Conservation (phyloP, 2,797 vertebrate species). For the Mormyrus proboscirostris region DNA sequence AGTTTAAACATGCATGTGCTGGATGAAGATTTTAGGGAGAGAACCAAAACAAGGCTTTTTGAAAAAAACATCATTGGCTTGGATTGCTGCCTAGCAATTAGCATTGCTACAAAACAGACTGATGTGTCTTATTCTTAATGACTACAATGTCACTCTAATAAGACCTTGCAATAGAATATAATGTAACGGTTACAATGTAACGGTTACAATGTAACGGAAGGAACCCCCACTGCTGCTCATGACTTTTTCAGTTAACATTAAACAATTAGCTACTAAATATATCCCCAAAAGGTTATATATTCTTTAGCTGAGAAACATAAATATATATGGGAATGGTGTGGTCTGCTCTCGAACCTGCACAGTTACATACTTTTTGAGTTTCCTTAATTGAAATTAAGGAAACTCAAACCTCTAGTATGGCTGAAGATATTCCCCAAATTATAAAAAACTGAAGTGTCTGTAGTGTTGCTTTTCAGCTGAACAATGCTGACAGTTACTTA, state of each 20-base stretch:
- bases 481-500: background rate
- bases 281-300: background rate
- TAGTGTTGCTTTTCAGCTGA: background rate
- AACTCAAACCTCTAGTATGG: background rate
- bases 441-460: background rate
- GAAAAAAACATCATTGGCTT: background rate
- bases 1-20: background rate
- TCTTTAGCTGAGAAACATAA: background rate
- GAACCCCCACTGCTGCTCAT: background rate
- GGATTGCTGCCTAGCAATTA: background rate
- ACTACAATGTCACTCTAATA: background rate
- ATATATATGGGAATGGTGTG: background rate
- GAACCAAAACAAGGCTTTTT: background rate
- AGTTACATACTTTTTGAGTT: background rate
- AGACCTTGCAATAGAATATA: background rate
- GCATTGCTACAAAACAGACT: background rate
- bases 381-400: background rate
- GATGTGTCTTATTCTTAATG: background rate
- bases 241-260: background rate
- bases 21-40: background rate
- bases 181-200: background rate
- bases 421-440: background rate
- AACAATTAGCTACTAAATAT: background rate
- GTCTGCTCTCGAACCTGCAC: background rate
- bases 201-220: background rate